A percentile compares a stretch with the other conserved stretches of the same genome.
phyloP scores from a whole-genome alignment of 35 echinoderm and acorn worm genomes.

The Heliocidaris erythrogramma region DNA sequence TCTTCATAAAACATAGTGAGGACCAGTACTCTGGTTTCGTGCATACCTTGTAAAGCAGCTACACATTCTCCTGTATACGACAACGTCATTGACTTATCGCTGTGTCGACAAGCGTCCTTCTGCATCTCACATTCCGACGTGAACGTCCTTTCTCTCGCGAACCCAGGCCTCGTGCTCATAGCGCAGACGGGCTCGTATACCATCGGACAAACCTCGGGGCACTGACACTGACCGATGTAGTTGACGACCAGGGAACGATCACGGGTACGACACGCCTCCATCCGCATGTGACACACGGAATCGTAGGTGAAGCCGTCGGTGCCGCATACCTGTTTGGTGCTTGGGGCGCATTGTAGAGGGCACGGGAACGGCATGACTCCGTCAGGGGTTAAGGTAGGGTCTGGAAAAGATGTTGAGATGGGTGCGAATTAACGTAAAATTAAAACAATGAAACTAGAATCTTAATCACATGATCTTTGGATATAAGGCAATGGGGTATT shows the following conservation, averaged over 20 bases:
- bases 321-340: not conserved
- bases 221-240: conserved; percentile 15
- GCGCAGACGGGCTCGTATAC: conserved; percentile 30
- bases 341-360: not conserved
- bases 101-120: conserved; percentile 27
- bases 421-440: not conserved
- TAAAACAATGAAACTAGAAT: too few species aligned
- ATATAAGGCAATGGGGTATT: too few species aligned
- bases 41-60: not conserved
- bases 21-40: too few species aligned
- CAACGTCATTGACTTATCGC: conserved; percentile 18
- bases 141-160: not conserved
- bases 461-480: too few species aligned
- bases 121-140: conserved; percentile 31
- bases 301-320: conserved; percentile 29
- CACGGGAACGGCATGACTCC: conserved; percentile 24
- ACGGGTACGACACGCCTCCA: conserved; percentile 28
- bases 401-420: not conserved
- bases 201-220: conserved; percentile 6
- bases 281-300: not conserved
- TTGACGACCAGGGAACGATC: conserved; percentile 43
- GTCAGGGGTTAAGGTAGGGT: not conserved
- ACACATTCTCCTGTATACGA: not conserved
- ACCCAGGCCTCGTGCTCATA: not conserved
- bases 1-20: too few species aligned